These are phyloP conservation scores for Tineola bisselliella DNA, from an alignment of 2,888 invertebrate species.

Conservation along the genomic window DNA sequence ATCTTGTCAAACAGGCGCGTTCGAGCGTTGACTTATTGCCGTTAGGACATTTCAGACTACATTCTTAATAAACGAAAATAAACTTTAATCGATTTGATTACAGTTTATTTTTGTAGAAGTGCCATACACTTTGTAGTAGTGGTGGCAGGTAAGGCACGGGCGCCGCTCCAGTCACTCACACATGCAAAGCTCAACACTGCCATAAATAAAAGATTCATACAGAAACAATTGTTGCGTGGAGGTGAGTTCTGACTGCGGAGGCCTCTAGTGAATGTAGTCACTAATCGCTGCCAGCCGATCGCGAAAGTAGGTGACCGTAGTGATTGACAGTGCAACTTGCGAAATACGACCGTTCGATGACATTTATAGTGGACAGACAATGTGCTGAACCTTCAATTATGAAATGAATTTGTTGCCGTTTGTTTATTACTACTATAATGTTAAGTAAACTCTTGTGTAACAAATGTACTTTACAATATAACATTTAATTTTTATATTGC, in stretches of 20 bases:
- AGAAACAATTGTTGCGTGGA: slow-evolving; percentile 69
- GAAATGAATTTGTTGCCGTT: slow-evolving; percentile 34
- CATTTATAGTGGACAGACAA: slow-evolving; percentile 56
- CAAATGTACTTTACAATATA: not conserved
- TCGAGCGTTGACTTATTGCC: slow-evolving; percentile 68
- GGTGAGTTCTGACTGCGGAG: too few relatives aligned
- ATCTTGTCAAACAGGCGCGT: slow-evolving; percentile 68
- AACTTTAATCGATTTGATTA: slow-evolving; percentile 25
- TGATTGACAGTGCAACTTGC: slow-evolving; percentile 57
- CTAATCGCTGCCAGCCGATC: slow-evolving; percentile 63
- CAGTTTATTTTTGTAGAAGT: slow-evolving; percentile 23
- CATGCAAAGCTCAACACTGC: slow-evolving; percentile 36
- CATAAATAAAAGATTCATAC: slow-evolving; percentile 69
- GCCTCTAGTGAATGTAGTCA: slow-evolving; percentile 15
- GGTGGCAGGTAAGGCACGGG: slow-evolving; percentile 60
- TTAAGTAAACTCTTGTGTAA: not conserved
- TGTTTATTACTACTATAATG: not conserved
- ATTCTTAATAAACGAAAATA: slow-evolving; percentile 22
- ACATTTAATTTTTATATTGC: not conserved
- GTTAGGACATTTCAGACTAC: slow-evolving; percentile 61
- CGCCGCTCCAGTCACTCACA: slow-evolving; percentile 33
- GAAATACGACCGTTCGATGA: slow-evolving; percentile 61
- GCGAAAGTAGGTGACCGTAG: slow-evolving; percentile 68
- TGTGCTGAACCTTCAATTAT: slow-evolving; percentile 54
- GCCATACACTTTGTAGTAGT: slow-evolving; percentile 14